Percentiles rank a stretch among this genome's conserved stretches.
Conservation (phyloP, 2,113 vertebrate species). For the Laticauda laticaudata region DNA sequence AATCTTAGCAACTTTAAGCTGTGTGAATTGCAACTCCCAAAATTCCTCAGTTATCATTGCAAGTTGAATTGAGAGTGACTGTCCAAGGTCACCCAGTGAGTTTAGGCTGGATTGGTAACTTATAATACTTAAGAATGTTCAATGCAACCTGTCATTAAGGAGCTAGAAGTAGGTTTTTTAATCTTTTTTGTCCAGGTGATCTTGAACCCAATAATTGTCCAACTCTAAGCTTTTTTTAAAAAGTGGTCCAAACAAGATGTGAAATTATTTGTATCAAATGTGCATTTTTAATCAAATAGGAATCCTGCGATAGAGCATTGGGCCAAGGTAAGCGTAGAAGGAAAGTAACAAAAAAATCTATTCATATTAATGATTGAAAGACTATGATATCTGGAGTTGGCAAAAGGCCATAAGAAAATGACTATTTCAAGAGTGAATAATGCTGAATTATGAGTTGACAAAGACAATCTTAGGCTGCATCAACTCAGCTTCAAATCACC, state of each 20-base stretch:
- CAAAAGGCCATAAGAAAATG: background rate
- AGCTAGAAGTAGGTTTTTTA: background rate
- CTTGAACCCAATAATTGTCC: background rate
- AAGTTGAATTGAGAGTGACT: background rate
- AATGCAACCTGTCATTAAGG: background rate
- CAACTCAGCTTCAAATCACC: background rate
- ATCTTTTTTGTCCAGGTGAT: background rate
- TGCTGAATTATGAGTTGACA: background rate
- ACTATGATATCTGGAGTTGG: background rate
- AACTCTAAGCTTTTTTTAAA: background rate
- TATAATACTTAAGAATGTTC: background rate
- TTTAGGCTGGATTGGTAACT: background rate
- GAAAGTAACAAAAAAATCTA: background rate
- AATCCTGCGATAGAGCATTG: background rate
- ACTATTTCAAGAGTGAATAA: background rate
- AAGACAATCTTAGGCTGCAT: background rate
- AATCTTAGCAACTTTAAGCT: background rate
- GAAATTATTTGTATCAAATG: background rate
- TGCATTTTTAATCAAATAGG: background rate
- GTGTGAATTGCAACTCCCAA: background rate
- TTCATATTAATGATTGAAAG: background rate
- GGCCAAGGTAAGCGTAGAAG: background rate
- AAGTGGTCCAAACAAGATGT: background rate
- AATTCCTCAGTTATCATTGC: background rate
- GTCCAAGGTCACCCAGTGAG: background rate